Evolutionary conservation across 30 jellyfish, hydroid and myxozoan genomes (phyloP), one percentile per base, ranked within the genome.

Genomic region (Clytia hemisphaerica): DNA sequence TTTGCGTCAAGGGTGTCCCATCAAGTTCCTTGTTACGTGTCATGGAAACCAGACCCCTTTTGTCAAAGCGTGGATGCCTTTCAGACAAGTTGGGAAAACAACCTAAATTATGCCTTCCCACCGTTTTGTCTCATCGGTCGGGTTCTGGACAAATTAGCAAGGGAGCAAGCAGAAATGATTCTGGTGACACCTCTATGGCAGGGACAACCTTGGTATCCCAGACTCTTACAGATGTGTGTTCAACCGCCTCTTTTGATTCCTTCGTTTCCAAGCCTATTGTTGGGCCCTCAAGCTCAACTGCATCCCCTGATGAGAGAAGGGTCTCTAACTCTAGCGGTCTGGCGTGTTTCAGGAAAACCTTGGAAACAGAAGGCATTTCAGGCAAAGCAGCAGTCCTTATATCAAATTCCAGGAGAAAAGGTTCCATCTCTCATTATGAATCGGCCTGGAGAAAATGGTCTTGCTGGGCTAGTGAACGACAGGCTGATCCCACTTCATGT

Each of bases 1-100:
- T 71, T 71, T 51, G 80, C 80, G n/a, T 68, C 80, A 26, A 28
- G 80, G 70, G 80, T 46, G 27, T 68, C 38, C 44, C 80, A 68
- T 57, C 80, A 68, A 68, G 21, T 68, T 24, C 80, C 80, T 21
- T 10, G 70, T 27, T 68, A 68, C 27, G 47, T 68, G 53, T 24
- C 72, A 45, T 44, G 80, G 80, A 68, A 68, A 71, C 66, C 42
- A 40, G 80, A 68, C 46, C 80, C 80, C 21, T 3, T 14, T 29
- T 44, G 80, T 32, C 48, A 44, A 48, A 71, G 71, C 7, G 33
- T 26, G 59, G 64, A 68, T 68, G 80, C 80, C 45, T 57, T 68
- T 6, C 73, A 26, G 18, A 48, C 18, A 31, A 68, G 47, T 40
- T 68, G 80, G 80, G n/a, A n/a, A n/a, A 32, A 32, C 38, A 51